phyloP scores from a whole-genome alignment of 2,888 invertebrate genomes.

The Caenorhabditis becei region DNA sequence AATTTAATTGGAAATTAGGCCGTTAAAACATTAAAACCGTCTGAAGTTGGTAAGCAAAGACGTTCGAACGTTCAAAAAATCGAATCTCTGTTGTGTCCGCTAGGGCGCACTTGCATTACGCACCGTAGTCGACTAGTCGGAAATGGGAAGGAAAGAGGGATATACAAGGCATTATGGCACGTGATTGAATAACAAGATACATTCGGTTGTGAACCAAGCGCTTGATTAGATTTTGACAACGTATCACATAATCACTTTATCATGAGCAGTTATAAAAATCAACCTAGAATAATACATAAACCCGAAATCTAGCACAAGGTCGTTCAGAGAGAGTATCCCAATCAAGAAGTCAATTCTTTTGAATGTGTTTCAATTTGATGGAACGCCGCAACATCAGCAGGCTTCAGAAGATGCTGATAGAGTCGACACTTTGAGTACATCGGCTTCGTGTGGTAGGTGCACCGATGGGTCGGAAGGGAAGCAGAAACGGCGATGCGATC shows the following conservation, averaged over 20 bases:
- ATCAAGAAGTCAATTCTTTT: slow-evolving; percentile 37
- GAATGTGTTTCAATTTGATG: slow-evolving; percentile 56
- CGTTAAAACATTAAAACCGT: too few species aligned
- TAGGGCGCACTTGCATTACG: slow-evolving; percentile 23
- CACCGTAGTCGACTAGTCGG: background rate
- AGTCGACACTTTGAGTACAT: slow-evolving; percentile 43
- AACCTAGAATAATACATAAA: background rate
- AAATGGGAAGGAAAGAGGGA: too few species aligned
- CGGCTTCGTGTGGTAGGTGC: slow-evolving; percentile 46
- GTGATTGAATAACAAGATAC: too few species aligned
- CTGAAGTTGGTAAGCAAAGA: background rate
- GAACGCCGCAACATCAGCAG: slow-evolving; percentile 39
- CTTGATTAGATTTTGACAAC: too few species aligned
- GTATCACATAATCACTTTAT: too few species aligned
- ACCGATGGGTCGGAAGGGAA: slow-evolving; percentile 55
- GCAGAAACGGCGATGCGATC: slow-evolving; percentile 25
- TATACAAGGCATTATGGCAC: too few species aligned
- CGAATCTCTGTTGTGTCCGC: background rate
- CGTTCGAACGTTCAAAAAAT: background rate
- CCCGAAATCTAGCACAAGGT: background rate
- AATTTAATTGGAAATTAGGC: too few species aligned
- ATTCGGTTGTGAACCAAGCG: too few species aligned
- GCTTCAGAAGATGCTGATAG: slow-evolving; percentile 57
- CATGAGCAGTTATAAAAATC: too few species aligned
- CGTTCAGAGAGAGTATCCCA: too few species aligned